Base-by-base conservation (phyloP, 2,113 vertebrate species). In the Centrocercus urophasianus region DNA sequence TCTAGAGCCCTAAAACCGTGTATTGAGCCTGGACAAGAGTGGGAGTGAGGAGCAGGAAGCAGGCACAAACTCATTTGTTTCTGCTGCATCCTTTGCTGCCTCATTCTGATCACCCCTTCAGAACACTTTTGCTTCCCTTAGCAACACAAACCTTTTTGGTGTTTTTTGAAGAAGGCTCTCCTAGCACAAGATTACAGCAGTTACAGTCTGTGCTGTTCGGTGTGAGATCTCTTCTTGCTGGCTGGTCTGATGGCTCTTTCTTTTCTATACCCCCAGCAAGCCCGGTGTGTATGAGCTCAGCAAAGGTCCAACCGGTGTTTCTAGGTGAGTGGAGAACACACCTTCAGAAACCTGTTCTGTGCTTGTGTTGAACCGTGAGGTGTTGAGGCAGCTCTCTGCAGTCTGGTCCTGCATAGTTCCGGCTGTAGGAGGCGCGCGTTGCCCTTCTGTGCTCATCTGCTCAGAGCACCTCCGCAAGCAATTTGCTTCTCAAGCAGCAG, bases 251-350 rank as follows among this genome's bases (percentile, higher is more conserved):
- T n/a, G 21, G 11, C 18, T 91, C 20, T 95, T 47, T 88, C 19
- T 75, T 78, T 74, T 95, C 86, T 85, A 12, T 89, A 57, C 93
- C 72, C 42, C 69, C 95, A 99, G 99, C 91, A 96, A 98, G 70
- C 97, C 97, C 7, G 99, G 99, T 28, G 96, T 98, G 22, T 98
- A 99, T 96, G 98, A 98, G 71, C 98, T 99, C 97, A 99, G 99
- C 95, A 74, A 83, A 21, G 97, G 91, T 17, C 98, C 99, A 8
- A 97, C 97, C 28, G 99, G 99, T 20, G 59, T 98, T 54, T 99
- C 99, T 83, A 98, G 98, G 99, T 99, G 87, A 98, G 98, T 88
- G 50, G 61, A 19, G 65, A 38, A 50, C 21, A 27, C 0, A 0
- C 32, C 52, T 56, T 92, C 14, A 18, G 13, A 47, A 76, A 57